phyloP scores from a whole-genome alignment of 2,797 vertebrate genomes.

The Pempheris klunzingeri region DNA sequence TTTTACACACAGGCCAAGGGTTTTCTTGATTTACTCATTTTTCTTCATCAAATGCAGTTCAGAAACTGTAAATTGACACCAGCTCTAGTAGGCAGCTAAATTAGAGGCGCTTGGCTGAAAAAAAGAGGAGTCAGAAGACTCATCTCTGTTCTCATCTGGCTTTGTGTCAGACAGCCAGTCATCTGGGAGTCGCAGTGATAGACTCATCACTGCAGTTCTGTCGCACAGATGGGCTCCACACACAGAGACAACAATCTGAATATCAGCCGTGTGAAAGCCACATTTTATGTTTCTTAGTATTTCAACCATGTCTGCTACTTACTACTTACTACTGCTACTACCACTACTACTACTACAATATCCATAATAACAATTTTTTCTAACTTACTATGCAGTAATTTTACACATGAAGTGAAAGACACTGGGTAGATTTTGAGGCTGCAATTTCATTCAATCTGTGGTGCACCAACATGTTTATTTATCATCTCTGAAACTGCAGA shows the following conservation, averaged over 20 bases:
- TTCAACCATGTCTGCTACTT: slow-evolving; percentile 1
- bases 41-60: slow-evolving; percentile 15
- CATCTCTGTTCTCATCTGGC: slow-evolving; percentile 57
- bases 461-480: background rate
- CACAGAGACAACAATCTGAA: slow-evolving; percentile 35
- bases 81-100: slow-evolving; percentile 33
- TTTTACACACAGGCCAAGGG: background rate
- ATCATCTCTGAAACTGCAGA: background rate
- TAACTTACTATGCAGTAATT: background rate
- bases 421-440: background rate
- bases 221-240: slow-evolving; percentile 55
- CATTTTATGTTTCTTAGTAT: slow-evolving; percentile 30
- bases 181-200: slow-evolving; percentile 60
- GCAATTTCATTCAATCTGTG: background rate
- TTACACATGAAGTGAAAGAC: background rate
- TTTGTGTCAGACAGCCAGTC: slow-evolving; percentile 60
- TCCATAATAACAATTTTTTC: background rate
- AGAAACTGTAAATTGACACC: slow-evolving; percentile 7
- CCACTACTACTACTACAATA: background rate
- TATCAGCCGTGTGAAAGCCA: slow-evolving; percentile 25
- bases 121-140: slow-evolving; percentile 44
- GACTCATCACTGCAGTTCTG: slow-evolving; percentile 61
- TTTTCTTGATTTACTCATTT: slow-evolving; percentile 18
- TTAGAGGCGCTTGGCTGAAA: slow-evolving; percentile 37
- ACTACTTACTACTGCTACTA: background rate